Base-by-base conservation (phyloP, 2,797 vertebrate genomes). In the Chrosomus eos region DNA sequence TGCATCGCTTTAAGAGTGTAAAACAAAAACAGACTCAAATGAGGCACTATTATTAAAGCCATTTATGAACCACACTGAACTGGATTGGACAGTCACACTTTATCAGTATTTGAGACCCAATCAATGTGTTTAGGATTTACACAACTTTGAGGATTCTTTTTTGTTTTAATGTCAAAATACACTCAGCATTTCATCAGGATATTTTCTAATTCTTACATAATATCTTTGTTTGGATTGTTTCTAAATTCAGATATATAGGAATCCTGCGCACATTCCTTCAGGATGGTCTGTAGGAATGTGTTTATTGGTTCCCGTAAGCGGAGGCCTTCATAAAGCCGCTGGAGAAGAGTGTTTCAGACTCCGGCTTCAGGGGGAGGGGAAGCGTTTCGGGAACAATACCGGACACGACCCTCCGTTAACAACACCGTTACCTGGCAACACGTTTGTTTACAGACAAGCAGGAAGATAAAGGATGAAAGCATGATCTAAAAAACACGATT, bases 381-480 rank as follows among this genome's bases (percentile, higher is more conserved):
- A 68, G 82, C 28, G 19, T 51, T 70, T 40, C 66, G 72, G 45
- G 79, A 89, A 89, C 87, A 91, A 88, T 86, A 82, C 72, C 28
- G 4, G 36, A 77, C 43, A 86, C 72, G 85, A 90, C 88, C 81
- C 82, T 79, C 77, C 19, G 31, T 68, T 80, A 68, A 80, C 72
- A 48, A 43, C 71, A 3, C 77, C 10, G 68, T 70, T 67, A 26
- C 87, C 45, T 77, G 58, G 81, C 87, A 88, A 89, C 88, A 62
- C 3, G 53, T 81, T 89, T 82, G 85, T 91, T 83, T 90, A 80
- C 23, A 82, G 88, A 84, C 82, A 88, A 81, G 75, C 66, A 66
- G 53, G 36, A 70, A 80, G 85, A 40, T 58, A 85, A 64, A 73
- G 3, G 38, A 55, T 71, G 36, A 81, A 43, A 81, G 51, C 36